phyloP scores from a whole-genome alignment of 2,113 vertebrate species.

The Alectura lathami region DNA sequence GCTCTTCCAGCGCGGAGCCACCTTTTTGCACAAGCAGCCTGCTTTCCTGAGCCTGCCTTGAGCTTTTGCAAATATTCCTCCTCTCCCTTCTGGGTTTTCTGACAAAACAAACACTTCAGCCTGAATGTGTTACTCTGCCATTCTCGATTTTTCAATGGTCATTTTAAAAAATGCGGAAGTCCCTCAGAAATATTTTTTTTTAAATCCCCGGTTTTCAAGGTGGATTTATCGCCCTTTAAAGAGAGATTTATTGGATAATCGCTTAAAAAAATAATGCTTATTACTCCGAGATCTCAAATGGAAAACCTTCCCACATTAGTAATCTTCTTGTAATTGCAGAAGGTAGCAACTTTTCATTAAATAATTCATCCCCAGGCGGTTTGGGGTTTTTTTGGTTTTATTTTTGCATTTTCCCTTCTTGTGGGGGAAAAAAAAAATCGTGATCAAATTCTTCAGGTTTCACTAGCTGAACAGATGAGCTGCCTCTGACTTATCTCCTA shows the following conservation, averaged over 20 bases:
- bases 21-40: not conserved
- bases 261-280: conserved; percentile 33
- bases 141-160: not conserved
- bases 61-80: not conserved
- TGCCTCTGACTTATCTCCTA: not conserved
- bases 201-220: conserved; percentile 33
- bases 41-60: not conserved
- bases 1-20: not conserved
- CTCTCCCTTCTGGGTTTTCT: not conserved
- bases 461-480: not conserved
- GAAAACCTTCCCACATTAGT: conserved; percentile 24
- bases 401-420: not conserved
- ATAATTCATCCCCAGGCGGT: not conserved
- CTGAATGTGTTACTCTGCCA: not conserved
- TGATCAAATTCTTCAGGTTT: not conserved
- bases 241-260: conserved; percentile 58
- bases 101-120: not conserved
- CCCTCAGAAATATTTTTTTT: not conserved
- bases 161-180: conserved; percentile 7
- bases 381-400: not conserved
- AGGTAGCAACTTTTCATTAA: conserved; percentile 33
- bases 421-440: not conserved
- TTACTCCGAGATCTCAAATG: not conserved
- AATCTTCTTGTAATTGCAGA: conserved; percentile 17
- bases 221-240: conserved; percentile 65